phyloP scores from a whole-genome alignment of 2,797 vertebrate genomes.

The Oreochromis mossambicus region DNA sequence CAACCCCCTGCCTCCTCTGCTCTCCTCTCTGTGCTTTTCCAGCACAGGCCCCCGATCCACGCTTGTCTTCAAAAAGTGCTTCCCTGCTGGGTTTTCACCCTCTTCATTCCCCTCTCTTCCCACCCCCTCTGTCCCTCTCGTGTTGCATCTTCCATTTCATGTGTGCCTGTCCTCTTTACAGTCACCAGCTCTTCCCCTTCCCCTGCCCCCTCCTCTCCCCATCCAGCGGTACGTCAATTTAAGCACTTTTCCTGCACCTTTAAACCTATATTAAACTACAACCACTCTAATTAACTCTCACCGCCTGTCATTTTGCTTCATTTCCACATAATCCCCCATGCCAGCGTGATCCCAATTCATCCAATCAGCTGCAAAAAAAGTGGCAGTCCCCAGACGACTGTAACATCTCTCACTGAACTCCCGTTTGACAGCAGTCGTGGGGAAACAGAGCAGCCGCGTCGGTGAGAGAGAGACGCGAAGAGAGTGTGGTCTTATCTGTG shows the following conservation, averaged over 20 bases:
- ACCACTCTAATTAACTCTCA: conserved; percentile 48
- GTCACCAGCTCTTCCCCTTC: not conserved
- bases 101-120: not conserved
- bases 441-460: not conserved
- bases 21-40: conserved; percentile 10
- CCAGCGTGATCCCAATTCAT: conserved; percentile 1
- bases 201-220: not conserved
- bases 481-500: conserved; percentile 22
- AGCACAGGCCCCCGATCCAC: not conserved
- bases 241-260: conserved; percentile 23
- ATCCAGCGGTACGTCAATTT: conserved; percentile 28
- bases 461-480: not conserved
- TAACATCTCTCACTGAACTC: not conserved
- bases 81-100: conserved; percentile 19
- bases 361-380: conserved; percentile 15
- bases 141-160: conserved; percentile 21
- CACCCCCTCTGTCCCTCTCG: not conserved
- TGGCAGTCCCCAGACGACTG: not conserved
- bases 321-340: conserved; percentile 30
- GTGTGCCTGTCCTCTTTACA: conserved; percentile 22
- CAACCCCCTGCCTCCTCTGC: not conserved
- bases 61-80: conserved; percentile 29
- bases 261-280: conserved; percentile 46
- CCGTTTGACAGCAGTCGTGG: not conserved
- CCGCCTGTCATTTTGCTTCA: conserved; percentile 44